phyloP scores from a whole-genome alignment of 1,140 invertebrate genomes.

The Zeugodacus cucurbitae region DNA sequence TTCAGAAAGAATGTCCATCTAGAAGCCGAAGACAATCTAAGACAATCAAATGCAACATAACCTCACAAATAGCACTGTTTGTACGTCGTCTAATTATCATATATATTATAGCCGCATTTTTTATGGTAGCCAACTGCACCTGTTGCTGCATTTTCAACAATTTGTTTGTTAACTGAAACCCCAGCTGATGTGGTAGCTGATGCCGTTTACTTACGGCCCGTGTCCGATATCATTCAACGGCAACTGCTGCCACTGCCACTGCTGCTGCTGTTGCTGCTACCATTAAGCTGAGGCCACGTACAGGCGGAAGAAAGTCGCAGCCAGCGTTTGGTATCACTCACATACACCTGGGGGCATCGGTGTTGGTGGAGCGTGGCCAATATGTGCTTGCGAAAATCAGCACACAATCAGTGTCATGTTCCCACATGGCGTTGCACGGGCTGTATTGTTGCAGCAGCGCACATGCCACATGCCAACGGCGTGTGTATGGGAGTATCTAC shows the following conservation, averaged over 20 bases:
- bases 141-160: constrained; percentile 6
- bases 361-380: neutral
- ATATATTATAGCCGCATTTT: neutral
- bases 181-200: constrained; percentile 5
- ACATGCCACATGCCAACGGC: constrained; percentile 21
- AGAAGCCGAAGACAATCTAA: no score
- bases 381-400: neutral
- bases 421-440: neutral
- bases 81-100: no score
- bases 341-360: neutral
- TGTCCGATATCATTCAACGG: constrained; percentile 36
- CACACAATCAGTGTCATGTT: neutral
- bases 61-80: no score
- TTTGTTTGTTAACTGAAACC: constrained; percentile 29
- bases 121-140: constrained; percentile 27
- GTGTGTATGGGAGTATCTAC: neutral
- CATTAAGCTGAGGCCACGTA: neutral
- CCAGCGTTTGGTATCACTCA: neutral
- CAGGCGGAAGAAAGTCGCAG: neutral
- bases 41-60: no score
- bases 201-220: constrained; percentile 31
- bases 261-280: neutral
- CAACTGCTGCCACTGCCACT: neutral
- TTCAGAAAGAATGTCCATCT: neutral
- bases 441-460: neutral